Evolutionary conservation across 2,888 invertebrate species (phyloP), one percentile per base, ranked within the genome.

Genomic region (Lobophora halterata): DNA sequence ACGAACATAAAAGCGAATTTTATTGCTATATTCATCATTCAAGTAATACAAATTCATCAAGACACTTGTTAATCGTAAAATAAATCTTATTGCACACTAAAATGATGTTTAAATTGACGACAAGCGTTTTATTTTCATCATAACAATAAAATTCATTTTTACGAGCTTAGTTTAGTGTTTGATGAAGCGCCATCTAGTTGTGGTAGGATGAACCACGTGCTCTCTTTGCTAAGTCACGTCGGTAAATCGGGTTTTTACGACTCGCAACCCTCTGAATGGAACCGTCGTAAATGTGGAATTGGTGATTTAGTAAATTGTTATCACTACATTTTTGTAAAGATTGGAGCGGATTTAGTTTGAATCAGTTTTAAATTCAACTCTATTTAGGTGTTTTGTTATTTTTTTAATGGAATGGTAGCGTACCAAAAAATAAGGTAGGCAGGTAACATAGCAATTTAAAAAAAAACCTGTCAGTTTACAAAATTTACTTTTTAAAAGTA

Each of bases 61-160:
- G 83, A 81, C 80, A 80, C 81, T 87, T 86, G 82, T 87, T 85
- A 87, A 85, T 85, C 85, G 71, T 87, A 86, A 87, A 87, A 86
- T 87, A 87, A 87, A 87, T 85, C 87, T 86, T 86, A 87, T 83
- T 83, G 79, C 81, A 76, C 74, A 79, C 74, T 86, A 77, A 86
- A 86, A 83, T 86, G 73, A 83, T 82, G 83, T 87, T 86, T 82
- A 86, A 87, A 87, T 86, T 85, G 87, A 86, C 79, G 86, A 85
- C 86, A 85, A 85, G 83, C 85, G 86, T 87, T 87, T 87, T 87
- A 87, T 87, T 86, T 85, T 85, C 82, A 75, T 82, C 85, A 87
- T 87, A 87, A 87, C 86, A 87, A 87, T 87, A 87, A 87, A 86
- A 85, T 87, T 87, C 81, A 83, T 82, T 87, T 87, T 87, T 87